Conservation (phyloP, 1,140 invertebrate genomes). For the Chlorops oryzae region DNA sequence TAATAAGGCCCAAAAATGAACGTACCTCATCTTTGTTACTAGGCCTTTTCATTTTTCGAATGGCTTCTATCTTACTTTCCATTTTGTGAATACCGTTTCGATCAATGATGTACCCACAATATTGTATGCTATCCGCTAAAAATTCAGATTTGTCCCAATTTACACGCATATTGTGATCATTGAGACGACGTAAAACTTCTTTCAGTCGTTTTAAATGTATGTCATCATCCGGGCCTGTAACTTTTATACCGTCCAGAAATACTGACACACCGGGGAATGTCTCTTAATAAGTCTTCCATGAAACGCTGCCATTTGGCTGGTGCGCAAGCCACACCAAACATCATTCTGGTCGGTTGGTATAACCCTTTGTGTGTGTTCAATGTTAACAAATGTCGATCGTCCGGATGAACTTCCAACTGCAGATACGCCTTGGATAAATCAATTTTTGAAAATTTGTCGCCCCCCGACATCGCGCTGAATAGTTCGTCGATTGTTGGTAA, state of each 20-base stretch:
- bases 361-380: constrained; percentile 22
- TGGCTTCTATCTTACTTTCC: constrained; percentile 18
- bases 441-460: constrained; percentile 23
- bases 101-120: constrained; percentile 32
- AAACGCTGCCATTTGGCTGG: constrained; percentile 27
- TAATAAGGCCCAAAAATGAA: constrained; percentile 22
- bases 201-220: constrained; percentile 17
- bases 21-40: constrained; percentile 20
- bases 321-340: constrained; percentile 21
- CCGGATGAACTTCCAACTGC: constrained; percentile 19
- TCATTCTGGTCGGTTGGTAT: constrained; percentile 16
- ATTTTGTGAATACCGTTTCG: constrained; percentile 20
- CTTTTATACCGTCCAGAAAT: constrained; percentile 30
- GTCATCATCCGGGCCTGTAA: constrained; percentile 13
- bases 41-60: constrained; percentile 19
- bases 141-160: constrained; percentile 21
- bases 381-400: constrained; percentile 19
- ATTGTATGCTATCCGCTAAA: constrained; percentile 24
- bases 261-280: constrained; percentile 19
- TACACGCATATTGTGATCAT: constrained; percentile 22
- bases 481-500: constrained; percentile 26
- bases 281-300: constrained; percentile 25
- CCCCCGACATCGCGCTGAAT: constrained; percentile 20
- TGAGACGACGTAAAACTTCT: constrained; percentile 18
- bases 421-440: constrained; percentile 26